Percentiles rank a stretch among this genome's conserved stretches.
Evolutionary conservation across 1,140 invertebrate genomes (phyloP).

Genomic region (Plectrocnemia conspersa): DNA sequence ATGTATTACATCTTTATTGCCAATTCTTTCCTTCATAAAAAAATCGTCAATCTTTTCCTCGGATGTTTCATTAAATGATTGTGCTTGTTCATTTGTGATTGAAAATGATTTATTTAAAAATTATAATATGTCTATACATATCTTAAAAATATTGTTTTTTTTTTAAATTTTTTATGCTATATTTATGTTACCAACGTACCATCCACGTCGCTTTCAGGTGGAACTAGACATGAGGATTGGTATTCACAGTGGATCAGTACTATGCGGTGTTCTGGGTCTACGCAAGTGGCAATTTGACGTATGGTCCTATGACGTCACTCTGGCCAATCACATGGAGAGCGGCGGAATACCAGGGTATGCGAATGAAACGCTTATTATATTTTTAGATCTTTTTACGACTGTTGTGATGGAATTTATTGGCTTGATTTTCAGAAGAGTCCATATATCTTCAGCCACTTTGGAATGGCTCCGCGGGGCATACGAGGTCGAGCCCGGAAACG

Average conservation of each 20-base stretch:
- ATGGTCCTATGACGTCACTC: conserved; percentile 95
- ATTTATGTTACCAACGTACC: no score
- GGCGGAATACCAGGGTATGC: conserved; percentile 84
- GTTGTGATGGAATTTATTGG: no score
- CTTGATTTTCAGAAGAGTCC: conserved; percentile 66
- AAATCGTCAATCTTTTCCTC: no score
- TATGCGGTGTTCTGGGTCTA: conserved; percentile 90
- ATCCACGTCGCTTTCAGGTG: conserved; percentile 56
- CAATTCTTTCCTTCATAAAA: no score
- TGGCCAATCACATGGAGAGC: conserved; percentile 97
- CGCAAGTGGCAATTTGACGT: conserved; percentile 98
- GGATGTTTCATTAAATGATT: no score
- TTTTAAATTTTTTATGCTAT: no score
- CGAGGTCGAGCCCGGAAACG: conserved; percentile 88
- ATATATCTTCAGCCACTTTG: conserved; percentile 83
- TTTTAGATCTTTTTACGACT: conserved; percentile 22
- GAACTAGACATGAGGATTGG: conserved; percentile 94
- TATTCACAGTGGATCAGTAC: conserved; percentile 89
- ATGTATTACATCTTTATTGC: no score
- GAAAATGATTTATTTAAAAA: no score
- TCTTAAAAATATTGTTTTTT: background rate
- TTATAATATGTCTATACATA: background rate
- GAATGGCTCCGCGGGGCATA: conserved; percentile 82
- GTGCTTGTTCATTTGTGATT: no score
- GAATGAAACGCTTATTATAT: conserved; percentile 6